Base-by-base conservation (phyloP, 2,888 invertebrate species). In the Antheraea yamamai region DNA sequence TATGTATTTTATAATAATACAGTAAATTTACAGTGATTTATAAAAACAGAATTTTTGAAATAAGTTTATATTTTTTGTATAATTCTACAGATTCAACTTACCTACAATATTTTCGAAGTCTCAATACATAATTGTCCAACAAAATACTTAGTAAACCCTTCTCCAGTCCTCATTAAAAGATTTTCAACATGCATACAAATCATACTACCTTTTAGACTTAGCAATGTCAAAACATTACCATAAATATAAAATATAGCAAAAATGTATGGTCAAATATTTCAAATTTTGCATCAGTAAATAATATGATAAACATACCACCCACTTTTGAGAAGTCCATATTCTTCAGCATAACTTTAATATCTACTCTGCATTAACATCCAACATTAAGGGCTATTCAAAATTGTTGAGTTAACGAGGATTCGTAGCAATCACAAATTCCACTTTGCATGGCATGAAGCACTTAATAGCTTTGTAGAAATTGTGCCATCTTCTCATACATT, bases 291-390 rank as follows among this genome's bases (percentile, higher is more conserved):
- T 68, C 68, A 68, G 68, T 18, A 68, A 35, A 68, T 30, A 68
- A 68, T 68, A 18, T 68, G 30, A 30, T 68, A 30, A 68, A 68
- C 68, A 68, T 68, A 68, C 68, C 68, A 68, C 35, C 68, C 30
- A 16, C 20, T 68, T 35, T 20, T 68, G 6, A 30, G 23, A 18
- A 16, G 16, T 68, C 68, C 68, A 35, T 68, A 16, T 68, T 35
- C 61, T 7, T 68, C 14, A 68, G 68, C 35, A 68, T 35, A 30
- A 30, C 8, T 35, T 68, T 35, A 30, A 68, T 35, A 68, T 68
- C 35, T 68, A 68, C 35, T 30, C 30, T 30, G 30, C 23, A 47
- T 12, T 47, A 39, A 39, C 10, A 39, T 39, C 39, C 39, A 58
- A n/a, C n/a, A 58, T 58, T 58, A 18, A n/a, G n/a, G 8, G n/a